Base-by-base conservation (phyloP, 1,140 invertebrate species). In the Panonychus citri region DNA sequence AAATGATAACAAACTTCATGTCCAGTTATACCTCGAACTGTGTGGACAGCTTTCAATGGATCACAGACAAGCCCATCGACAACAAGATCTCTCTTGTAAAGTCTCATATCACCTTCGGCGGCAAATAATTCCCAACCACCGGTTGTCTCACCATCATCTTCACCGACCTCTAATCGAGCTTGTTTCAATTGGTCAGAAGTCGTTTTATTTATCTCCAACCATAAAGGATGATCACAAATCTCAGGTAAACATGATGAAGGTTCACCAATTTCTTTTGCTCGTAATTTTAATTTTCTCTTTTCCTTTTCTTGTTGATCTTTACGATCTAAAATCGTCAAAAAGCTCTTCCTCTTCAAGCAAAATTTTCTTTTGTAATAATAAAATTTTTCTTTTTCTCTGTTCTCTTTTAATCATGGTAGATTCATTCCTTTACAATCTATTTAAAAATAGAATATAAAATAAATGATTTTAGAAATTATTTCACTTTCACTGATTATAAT, bases 1-100 rank as follows among this genome's bases (percentile, higher is more conserved):
- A 99, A 99, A 73, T 93, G 88, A 68, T 95, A 81, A 68, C 90
- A 96, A 70, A 97, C 82, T 74, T 99, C 95, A 60, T 87, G 82
- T 4, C 88, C 94, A 1, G 91, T 95, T 17, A 97, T 85, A 27
- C 94, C 93, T 64, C 85, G 84, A 0, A 98, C 91, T 43, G 84
- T 81, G 69, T 98, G 93, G 65, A 94, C 86, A 43, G 93, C 93
- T 73, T 98, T 98, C 25, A 98, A 69, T 7, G 95, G 95, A 74
- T 99, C 95, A 62, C 93, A 81, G 21, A 97, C 91, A 68, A 96
- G 78, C 3, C 94, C 94, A 68, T 95, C 82, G 7, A 87, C 79
- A 59, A 80, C 88, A 66, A 91, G 81, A 70, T 98, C 90, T 53
- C n/a, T n/a, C 66, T 89, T 83, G 68, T 95, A 99, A 81, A 99